Conservation (phyloP, 2,888 invertebrate genomes). For the Lepeophtheirus nordmannii region DNA sequence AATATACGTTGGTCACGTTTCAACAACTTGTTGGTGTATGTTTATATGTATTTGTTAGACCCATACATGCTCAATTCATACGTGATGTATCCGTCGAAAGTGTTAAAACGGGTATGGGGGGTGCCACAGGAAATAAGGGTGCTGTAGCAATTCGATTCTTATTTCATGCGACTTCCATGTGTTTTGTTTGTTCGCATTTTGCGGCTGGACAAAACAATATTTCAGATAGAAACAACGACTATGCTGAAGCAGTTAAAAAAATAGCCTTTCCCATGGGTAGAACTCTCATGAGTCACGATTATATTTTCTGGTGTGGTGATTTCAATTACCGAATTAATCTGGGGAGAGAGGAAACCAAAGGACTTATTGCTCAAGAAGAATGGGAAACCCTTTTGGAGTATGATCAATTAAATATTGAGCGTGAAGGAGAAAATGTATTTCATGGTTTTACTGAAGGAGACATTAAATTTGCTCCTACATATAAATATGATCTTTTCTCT, state of each 20-base stretch:
- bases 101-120: slow-evolving; percentile 95
- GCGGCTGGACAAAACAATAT: slow-evolving; percentile 96
- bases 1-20: slow-evolving; percentile 76
- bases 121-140: slow-evolving; percentile 93
- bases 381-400: slow-evolving; percentile 56
- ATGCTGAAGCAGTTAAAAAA: slow-evolving; percentile 82
- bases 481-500: slow-evolving; percentile 95
- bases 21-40: slow-evolving; percentile 95
- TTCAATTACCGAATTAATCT: slow-evolving; percentile 96
- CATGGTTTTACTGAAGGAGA: slow-evolving; percentile 83
- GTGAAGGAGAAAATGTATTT: slow-evolving; percentile 66
- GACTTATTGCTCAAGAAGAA: slow-evolving; percentile 57
- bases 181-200: slow-evolving; percentile 97
- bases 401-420: slow-evolving; percentile 74
- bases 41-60: slow-evolving; percentile 79
- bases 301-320: slow-evolving; percentile 98
- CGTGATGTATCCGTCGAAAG: slow-evolving; percentile 84
- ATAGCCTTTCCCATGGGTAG: slow-evolving; percentile 74
- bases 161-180: slow-evolving; percentile 78
- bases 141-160: slow-evolving; percentile 82
- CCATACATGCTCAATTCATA: slow-evolving; percentile 70
- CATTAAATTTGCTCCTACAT: slow-evolving; percentile 83
- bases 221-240: slow-evolving; percentile 86
- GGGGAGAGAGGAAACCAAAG: slow-evolving; percentile 81
- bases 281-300: slow-evolving; percentile 84